phyloP scores from a whole-genome alignment of 2,113 vertebrate species.

The Gracilinanus agilis region DNA sequence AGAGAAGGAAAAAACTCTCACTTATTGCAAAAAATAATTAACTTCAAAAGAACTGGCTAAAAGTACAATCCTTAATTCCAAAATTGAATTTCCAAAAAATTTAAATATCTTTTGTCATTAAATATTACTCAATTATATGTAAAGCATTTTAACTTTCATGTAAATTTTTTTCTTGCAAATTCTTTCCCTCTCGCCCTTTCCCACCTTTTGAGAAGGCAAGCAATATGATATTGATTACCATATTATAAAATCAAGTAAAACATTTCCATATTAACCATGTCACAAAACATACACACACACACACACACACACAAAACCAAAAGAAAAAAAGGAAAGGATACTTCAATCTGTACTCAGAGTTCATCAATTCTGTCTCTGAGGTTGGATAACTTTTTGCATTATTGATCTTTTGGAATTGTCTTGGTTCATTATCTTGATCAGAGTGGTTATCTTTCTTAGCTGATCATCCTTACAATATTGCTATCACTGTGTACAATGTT shows the following conservation, averaged over 20 bases:
- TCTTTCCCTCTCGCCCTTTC: neutral
- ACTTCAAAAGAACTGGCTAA: neutral
- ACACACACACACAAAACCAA: neutral
- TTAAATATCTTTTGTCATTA: neutral
- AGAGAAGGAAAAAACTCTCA: neutral
- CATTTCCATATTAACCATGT: neutral
- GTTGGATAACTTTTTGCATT: neutral
- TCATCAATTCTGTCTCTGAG: neutral
- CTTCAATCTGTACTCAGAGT: neutral
- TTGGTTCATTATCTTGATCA: neutral
- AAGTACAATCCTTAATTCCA: neutral
- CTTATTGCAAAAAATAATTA: neutral
- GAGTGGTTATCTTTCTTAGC: neutral
- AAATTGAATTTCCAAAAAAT: neutral
- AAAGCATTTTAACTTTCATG: neutral
- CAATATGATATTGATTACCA: neutral
- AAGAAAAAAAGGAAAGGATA: neutral
- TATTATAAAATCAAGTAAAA: neutral
- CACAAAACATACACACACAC: neutral
- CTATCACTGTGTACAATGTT: neutral
- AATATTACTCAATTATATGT: neutral
- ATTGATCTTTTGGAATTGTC: neutral
- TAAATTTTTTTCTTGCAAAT: neutral
- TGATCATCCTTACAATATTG: neutral
- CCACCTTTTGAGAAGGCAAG: neutral